A percentile compares a stretch with the other conserved stretches of the same genome.
Conservation (phyloP, 2,888 invertebrate species). For the Eupithecia inturbata region DNA sequence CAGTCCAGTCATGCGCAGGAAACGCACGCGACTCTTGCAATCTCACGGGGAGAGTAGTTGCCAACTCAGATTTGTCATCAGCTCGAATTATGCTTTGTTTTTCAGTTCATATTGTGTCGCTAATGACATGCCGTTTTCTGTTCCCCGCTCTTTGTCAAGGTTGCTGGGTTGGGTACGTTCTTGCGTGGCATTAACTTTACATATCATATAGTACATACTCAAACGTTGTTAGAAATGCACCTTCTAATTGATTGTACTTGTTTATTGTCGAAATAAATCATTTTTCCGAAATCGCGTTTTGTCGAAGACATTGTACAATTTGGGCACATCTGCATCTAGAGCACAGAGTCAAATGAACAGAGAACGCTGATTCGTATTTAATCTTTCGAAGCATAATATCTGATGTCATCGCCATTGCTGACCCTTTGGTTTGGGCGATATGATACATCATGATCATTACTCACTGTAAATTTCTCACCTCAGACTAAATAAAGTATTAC, state of each 20-base stretch:
- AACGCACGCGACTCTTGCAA: slow-evolving; percentile 21
- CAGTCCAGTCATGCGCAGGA: background rate
- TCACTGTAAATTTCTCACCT: background rate
- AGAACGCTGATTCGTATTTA: background rate
- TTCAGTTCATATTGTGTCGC: slow-evolving; percentile 28
- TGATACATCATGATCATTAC: background rate
- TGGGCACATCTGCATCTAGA: background rate
- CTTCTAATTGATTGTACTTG: background rate
- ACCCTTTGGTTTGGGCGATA: background rate
- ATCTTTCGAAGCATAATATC: background rate
- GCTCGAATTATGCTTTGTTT: slow-evolving; percentile 32
- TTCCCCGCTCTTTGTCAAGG: slow-evolving; percentile 22
- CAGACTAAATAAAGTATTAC: background rate
- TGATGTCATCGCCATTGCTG: slow-evolving; percentile 1
- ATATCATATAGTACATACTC: background rate
- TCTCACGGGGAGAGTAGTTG: slow-evolving; percentile 31
- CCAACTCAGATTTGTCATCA: slow-evolving; percentile 42
- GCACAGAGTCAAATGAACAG: background rate
- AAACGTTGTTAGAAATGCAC: background rate
- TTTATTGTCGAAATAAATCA: background rate
- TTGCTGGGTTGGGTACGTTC: background rate
- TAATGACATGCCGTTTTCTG: slow-evolving; percentile 27
- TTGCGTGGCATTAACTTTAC: background rate
- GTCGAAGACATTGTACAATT: background rate
- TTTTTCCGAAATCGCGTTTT: background rate